Evolutionary conservation across 2,113 vertebrate species (phyloP).

Genomic region (Collichthys lucidus): DNA sequence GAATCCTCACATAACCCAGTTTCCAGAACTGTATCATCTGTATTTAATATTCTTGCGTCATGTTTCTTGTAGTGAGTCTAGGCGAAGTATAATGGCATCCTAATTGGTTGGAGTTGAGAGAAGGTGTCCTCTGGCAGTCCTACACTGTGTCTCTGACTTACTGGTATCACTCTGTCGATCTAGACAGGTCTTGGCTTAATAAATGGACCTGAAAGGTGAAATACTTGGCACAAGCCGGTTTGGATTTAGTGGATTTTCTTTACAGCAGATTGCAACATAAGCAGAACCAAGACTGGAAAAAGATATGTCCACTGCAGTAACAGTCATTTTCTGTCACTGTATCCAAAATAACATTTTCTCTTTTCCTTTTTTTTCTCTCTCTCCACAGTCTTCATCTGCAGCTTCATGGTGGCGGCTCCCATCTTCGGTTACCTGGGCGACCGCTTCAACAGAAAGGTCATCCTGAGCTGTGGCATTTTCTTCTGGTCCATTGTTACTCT

Average conservation of each 20-base stretch:
- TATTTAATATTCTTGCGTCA: slow-evolving; percentile 17
- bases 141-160: slow-evolving; percentile 44
- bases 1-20: slow-evolving; percentile 13
- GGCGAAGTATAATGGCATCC: slow-evolving; percentile 29
- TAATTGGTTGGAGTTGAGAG: slow-evolving; percentile 42
- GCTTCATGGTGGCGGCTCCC: slow-evolving; percentile 98
- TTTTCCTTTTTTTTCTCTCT: slow-evolving; percentile 30
- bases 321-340: neutral
- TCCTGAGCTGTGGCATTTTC: slow-evolving; percentile 98
- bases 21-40: neutral
- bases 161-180: slow-evolving; percentile 53
- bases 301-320: neutral
- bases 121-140: slow-evolving; percentile 71
- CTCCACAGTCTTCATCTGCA: slow-evolving; percentile 96
- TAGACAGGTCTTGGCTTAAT: slow-evolving; percentile 32
- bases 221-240: neutral
- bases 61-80: slow-evolving; percentile 33
- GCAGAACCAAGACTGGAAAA: neutral
- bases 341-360: slow-evolving; percentile 26
- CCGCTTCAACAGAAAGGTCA: slow-evolving; percentile 98
- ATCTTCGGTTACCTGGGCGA: slow-evolving; percentile 99
- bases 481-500: slow-evolving; percentile 97
- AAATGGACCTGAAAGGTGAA: slow-evolving; percentile 20
- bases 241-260: slow-evolving; percentile 9
- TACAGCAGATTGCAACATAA: neutral